Conservation (phyloP, 2,888 invertebrate genomes). For the Nematopogon swammerdamellus region DNA sequence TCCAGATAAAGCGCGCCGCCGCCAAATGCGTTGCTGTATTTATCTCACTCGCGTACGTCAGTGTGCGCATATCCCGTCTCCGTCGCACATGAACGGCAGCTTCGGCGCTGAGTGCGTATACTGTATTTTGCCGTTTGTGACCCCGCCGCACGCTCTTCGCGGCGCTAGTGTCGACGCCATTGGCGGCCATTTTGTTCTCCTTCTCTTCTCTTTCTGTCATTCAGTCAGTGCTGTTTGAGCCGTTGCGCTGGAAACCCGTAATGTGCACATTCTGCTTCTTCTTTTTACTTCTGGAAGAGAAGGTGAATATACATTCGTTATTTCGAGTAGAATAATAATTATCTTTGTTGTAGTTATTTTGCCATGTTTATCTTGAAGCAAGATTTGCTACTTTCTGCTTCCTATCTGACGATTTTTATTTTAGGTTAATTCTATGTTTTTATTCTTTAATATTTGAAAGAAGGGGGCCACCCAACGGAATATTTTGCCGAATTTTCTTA, state of each 20-base stretch:
- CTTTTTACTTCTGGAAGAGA: not conserved
- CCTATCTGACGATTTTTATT: too few relatives aligned
- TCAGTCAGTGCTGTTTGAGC: slow-evolving; percentile 31
- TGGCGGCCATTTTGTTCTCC: slow-evolving; percentile 32
- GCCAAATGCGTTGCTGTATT: too few relatives aligned
- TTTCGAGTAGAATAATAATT: too few relatives aligned
- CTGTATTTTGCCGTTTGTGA: slow-evolving; percentile 7
- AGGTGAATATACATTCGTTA: not conserved
- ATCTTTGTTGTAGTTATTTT: too few relatives aligned
- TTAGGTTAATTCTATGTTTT: too few relatives aligned
- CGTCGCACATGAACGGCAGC: not conserved
- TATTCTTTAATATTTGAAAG: too few relatives aligned
- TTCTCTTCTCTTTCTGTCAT: slow-evolving; percentile 43
- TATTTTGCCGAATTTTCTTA: too few relatives aligned
- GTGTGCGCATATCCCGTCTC: not conserved
- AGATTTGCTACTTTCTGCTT: too few relatives aligned
- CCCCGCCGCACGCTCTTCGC: slow-evolving; percentile 19
- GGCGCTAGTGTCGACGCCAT: slow-evolving; percentile 21
- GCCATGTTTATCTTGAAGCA: too few relatives aligned
- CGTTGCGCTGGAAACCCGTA: slow-evolving; percentile 28
- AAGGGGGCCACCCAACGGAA: too few relatives aligned
- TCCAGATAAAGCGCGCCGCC: too few relatives aligned
- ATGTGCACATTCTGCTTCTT: not conserved
- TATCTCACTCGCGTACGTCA: not conserved
- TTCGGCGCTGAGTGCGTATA: not conserved